Conservation (phyloP, 2,113 vertebrate genomes). For the Neotoma lepida region DNA sequence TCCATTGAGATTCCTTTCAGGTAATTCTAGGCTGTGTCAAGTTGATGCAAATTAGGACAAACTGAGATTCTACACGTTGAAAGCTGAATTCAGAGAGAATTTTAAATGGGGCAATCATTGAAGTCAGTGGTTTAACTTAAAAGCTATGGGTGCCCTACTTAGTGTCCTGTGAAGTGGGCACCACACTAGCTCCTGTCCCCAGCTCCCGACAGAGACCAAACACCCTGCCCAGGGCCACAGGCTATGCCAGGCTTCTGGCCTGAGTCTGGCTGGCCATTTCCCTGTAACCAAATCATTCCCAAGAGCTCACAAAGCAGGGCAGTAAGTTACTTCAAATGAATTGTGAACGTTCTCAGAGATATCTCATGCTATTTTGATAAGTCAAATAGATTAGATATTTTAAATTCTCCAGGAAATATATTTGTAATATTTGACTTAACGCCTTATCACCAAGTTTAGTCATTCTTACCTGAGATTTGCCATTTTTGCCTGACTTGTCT, state of each 20-base stretch:
- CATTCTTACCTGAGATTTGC: background rate
- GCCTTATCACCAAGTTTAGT: background rate
- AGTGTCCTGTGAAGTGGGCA: background rate
- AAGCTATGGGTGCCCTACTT: background rate
- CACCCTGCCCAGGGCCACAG: background rate
- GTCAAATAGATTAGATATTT: slow-evolving; percentile 59
- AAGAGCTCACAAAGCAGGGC: slow-evolving; percentile 20
- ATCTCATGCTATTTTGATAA: slow-evolving; percentile 39
- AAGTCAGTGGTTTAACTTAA: background rate
- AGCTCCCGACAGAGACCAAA: background rate
- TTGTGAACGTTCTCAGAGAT: slow-evolving; percentile 43
- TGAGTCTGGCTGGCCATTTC: background rate
- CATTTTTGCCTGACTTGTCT: slow-evolving; percentile 22
- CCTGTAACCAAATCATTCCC: slow-evolving; percentile 10
- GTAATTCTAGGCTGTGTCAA: background rate
- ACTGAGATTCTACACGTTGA: background rate
- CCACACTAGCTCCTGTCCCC: background rate
- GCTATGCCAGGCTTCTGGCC: background rate
- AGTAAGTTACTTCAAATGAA: slow-evolving; percentile 46
- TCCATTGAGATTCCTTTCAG: background rate
- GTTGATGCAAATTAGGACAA: background rate
- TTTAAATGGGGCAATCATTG: background rate
- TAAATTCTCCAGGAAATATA: slow-evolving; percentile 53
- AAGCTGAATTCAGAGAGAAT: slow-evolving; percentile 40
- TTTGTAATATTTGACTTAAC: slow-evolving; percentile 57